phyloP scores from a whole-genome alignment of 2,113 vertebrate genomes.

The Lophotis ruficrista region DNA sequence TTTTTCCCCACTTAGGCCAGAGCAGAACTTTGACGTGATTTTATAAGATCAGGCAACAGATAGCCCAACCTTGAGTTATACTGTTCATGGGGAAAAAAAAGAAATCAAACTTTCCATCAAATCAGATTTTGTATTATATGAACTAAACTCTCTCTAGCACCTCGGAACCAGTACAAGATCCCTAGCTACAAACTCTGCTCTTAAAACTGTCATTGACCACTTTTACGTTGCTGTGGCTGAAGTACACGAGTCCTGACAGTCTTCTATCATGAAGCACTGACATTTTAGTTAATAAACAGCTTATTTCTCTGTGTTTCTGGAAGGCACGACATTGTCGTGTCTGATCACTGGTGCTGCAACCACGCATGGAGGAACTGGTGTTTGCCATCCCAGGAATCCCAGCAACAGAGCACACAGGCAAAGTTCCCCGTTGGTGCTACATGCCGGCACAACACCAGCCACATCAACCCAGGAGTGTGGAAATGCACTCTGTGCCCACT shows the following conservation, averaged over 20 bases:
- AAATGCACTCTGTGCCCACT: not conserved
- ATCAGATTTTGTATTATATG: not conserved
- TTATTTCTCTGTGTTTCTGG: not conserved
- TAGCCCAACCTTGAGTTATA: not conserved
- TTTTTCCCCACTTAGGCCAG: not conserved
- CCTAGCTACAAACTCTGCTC: not conserved
- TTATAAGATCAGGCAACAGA: not conserved
- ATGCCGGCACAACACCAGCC: rapidly evolving
- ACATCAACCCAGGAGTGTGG: not conserved
- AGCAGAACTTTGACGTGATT: not conserved
- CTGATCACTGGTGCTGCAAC: not conserved
- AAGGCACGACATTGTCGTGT: rapidly evolving
- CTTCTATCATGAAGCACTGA: not conserved
- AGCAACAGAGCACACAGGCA: not conserved
- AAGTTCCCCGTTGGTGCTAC: not conserved
- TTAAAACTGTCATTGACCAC: not conserved
- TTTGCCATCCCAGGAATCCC: not conserved
- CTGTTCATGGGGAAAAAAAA: rapidly evolving
- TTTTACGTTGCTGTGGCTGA: not conserved
- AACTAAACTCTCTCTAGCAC: not conserved
- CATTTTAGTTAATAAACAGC: not conserved
- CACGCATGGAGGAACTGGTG: not conserved
- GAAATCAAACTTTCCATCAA: not conserved
- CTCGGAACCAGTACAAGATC: not conserved
- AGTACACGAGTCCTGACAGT: not conserved